Base-by-base conservation (phyloP, 2,888 invertebrate genomes). In the Operophtera brumata region DNA sequence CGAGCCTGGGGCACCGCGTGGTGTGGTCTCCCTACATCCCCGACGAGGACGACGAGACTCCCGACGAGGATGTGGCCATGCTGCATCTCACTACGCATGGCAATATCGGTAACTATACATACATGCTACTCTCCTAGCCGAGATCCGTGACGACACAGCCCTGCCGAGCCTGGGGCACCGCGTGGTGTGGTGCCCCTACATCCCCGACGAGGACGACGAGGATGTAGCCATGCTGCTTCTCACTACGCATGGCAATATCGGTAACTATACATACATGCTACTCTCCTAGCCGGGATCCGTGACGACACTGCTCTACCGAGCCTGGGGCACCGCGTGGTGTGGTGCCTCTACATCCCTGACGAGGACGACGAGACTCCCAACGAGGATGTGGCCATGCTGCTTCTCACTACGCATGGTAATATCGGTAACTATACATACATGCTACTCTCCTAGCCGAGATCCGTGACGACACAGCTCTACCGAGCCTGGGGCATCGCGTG, bases 1-100 rank as follows among this genome's bases (percentile, higher is more conserved):
- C 51, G 4, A 75, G 76, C 0, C 73, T 58, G 59, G 67, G 75
- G 0, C 89, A 91, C 84, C 75, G 96, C 64, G 94, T 98, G 39
- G 95, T 97, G 69, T 98, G 98, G 98, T 98, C 98, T 77, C 97
- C 97, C 0, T 98, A 94, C 88, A 94, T 97, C 57, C 96, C 96
- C 0, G 93, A 93, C 59, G 93, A 93, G 6, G 92, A 92, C 8
- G 93, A 94, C 41, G 93, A 93, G 34, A 82, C 90, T 2, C 91
- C 92, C 0, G 93, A 93, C 65, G 94, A 94, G 39, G 94, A 94
- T 69, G 93, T 94, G 14, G 94, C 95, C 20, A 94, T 95, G 71
- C 90, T 96, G 67, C 91, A 98, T 70, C 95, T 96, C 53, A 92
- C 96, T 70, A 94, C 96, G 2, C 94, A 96, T 74, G 94, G 93